Conservation (phyloP, 2,888 invertebrate species). For the Cosmia pyralina region DNA sequence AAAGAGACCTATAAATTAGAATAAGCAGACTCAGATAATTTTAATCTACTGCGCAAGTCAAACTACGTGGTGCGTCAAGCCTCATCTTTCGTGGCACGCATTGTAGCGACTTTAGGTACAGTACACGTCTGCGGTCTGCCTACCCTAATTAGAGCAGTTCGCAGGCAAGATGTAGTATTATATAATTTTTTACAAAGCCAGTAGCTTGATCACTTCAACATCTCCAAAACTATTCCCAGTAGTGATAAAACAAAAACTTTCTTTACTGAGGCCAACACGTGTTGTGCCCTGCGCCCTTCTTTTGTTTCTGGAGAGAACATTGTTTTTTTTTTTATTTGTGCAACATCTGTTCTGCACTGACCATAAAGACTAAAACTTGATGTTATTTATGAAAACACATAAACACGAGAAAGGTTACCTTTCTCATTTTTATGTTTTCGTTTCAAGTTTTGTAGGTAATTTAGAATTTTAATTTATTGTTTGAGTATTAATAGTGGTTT, state of each 20-base stretch:
- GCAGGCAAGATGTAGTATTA: background rate
- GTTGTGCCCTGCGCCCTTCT: slow-evolving; percentile 14
- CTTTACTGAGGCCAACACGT: slow-evolving; percentile 52
- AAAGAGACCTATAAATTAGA: too few species aligned
- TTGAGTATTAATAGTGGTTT: background rate
- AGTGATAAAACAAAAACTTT: slow-evolving; percentile 46
- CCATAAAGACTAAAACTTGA: slow-evolving; percentile 43
- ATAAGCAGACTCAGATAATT: too few species aligned
- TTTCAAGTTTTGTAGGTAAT: background rate
- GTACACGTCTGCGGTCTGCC: background rate
- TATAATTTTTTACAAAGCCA: background rate
- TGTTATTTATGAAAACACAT: background rate
- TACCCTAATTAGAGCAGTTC: too few species aligned
- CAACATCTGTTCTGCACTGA: slow-evolving; percentile 64
- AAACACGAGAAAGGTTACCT: background rate
- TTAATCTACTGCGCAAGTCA: too few species aligned
- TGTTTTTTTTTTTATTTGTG: slow-evolving; percentile 58
- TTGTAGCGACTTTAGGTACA: too few species aligned
- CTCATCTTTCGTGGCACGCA: too few species aligned
- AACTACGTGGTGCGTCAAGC: too few species aligned
- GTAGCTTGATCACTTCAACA: background rate
- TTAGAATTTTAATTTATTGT: background rate
- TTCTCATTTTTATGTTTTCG: slow-evolving; percentile 28
- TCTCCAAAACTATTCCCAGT: slow-evolving; percentile 14
- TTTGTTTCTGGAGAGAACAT: slow-evolving; percentile 45